Evolutionary conservation across 2,797 vertebrate genomes (phyloP).

Genomic region (Notamacropus eugenii): DNA sequence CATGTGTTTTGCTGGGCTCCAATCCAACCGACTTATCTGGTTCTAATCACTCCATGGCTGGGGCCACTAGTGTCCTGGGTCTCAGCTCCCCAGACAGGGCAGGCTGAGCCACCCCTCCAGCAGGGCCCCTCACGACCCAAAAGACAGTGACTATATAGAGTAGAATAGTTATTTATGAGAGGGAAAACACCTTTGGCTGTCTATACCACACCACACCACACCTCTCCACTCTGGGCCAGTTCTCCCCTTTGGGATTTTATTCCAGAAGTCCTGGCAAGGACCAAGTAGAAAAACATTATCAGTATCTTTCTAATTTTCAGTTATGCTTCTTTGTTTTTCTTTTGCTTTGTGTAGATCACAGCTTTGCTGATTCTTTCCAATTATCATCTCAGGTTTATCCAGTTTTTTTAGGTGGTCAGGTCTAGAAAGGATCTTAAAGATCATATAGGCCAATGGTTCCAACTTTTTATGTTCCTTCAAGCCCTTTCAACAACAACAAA

Average conservation of each 20-base stretch:
- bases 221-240: neutral
- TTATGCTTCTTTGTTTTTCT: neutral
- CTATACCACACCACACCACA: neutral
- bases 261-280: neutral
- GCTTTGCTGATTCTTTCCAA: neutral
- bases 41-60: slow-evolving; percentile 66
- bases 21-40: slow-evolving; percentile 84
- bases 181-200: neutral
- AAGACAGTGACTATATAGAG: slow-evolving; percentile 5
- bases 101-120: neutral
- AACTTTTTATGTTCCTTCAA: neutral
- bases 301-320: neutral
- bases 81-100: neutral
- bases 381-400: neutral
- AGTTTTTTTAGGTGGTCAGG: slow-evolving; percentile 46
- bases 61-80: too few relatives aligned
- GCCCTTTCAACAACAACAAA: neutral
- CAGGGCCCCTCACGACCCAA: neutral
- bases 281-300: neutral
- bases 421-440: neutral
- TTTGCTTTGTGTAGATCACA: neutral
- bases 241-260: neutral
- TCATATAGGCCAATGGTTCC: neutral
- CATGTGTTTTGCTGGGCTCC: slow-evolving; percentile 87
- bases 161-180: slow-evolving; percentile 71